A percentile compares a stretch with the other conserved stretches of the same genome.
phyloP scores from a whole-genome alignment of 2,797 vertebrate species.

The Leuciscus waleckii region DNA sequence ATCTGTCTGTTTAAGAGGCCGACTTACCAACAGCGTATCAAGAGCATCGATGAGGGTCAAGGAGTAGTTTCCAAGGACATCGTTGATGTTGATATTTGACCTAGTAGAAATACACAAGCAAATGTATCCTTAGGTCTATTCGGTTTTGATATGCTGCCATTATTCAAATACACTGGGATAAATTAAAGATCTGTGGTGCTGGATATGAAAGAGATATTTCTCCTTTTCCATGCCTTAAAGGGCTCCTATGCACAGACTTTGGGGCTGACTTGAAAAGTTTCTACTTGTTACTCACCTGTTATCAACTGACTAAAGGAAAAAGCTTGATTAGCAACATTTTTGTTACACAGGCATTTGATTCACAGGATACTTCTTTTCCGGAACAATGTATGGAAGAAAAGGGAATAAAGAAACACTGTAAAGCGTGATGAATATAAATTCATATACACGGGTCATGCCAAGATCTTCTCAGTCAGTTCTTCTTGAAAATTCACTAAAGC shows the following conservation, averaged over 20 bases:
- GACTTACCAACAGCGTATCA: slow-evolving; percentile 93
- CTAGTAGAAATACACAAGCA: slow-evolving; percentile 75
- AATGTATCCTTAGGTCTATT: not conserved
- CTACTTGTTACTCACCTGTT: not conserved
- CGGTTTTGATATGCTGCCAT: not conserved
- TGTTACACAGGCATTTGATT: not conserved
- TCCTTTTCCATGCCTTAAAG: not conserved
- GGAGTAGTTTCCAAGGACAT: slow-evolving; percentile 97
- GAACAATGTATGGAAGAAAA: not conserved
- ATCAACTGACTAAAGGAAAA: not conserved
- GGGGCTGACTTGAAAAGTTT: not conserved
- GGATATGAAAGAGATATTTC: not conserved
- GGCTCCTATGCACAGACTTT: not conserved
- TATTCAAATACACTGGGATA: not conserved
- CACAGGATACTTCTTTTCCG: not conserved
- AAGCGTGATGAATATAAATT: not conserved
- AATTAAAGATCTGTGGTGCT: not conserved
- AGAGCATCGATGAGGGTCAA: slow-evolving; percentile 94
- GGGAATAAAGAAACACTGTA: not conserved
- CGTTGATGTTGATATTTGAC: slow-evolving; percentile 98
- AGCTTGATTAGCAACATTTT: slow-evolving; percentile 10
- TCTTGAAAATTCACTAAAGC: not conserved
- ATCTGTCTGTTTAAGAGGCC: not conserved
- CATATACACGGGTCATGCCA: not conserved
- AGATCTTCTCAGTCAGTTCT: not conserved